Evolutionary conservation across 2,797 vertebrate species (phyloP).

Genomic region (Pseudochirops cupreus): DNA sequence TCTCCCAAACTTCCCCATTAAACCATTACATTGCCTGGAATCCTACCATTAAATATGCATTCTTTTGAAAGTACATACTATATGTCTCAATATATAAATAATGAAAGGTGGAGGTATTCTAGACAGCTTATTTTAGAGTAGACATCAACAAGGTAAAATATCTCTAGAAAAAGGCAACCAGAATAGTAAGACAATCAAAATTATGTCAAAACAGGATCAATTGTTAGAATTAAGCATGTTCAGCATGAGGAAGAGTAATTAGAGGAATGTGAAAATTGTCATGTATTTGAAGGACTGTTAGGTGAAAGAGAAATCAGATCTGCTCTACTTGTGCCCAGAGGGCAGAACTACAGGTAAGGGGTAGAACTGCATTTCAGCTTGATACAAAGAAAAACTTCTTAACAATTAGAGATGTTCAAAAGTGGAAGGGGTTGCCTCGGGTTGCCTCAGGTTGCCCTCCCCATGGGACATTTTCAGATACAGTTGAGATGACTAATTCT

Average conservation of each 20-base stretch:
- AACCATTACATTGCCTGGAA: not conserved
- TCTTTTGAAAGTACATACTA: conserved; percentile 17
- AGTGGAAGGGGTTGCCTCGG: not conserved
- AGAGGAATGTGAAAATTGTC: not conserved
- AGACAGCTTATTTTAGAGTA: not conserved
- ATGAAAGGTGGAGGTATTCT: not conserved
- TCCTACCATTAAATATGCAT: not conserved
- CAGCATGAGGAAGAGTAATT: not conserved
- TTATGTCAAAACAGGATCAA: not conserved
- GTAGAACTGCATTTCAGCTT: not conserved
- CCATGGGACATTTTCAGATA: not conserved
- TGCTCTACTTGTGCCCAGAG: not conserved
- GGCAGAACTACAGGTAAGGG: not conserved
- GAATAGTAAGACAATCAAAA: not conserved
- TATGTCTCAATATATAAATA: not conserved
- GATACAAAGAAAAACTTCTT: not conserved
- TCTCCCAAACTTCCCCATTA: not conserved
- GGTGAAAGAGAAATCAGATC: not conserved
- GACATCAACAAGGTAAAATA: not conserved
- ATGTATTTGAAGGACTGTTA: not conserved
- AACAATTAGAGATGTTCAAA: not conserved
- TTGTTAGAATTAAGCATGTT: not conserved
- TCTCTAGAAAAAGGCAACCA: not conserved
- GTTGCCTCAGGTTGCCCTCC: too few relatives aligned
- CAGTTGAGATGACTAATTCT: not conserved